These are phyloP conservation scores for Oophaga sylvatica DNA, from an alignment of 2,797 vertebrate genomes.

Conservation along the genomic window DNA sequence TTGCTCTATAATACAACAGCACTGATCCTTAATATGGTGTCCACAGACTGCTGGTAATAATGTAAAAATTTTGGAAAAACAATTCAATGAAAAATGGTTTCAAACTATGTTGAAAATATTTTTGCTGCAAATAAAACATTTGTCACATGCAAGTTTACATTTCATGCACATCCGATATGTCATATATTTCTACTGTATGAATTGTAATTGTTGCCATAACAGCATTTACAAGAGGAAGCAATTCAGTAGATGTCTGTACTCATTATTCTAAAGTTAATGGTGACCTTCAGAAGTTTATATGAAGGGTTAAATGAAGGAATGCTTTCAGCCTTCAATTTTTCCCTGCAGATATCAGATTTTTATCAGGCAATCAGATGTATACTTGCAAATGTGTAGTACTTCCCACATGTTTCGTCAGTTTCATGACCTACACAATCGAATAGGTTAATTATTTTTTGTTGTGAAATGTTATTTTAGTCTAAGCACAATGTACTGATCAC, in stretches of 20 bases:
- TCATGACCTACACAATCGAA: slow-evolving; percentile 58
- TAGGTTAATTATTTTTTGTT: slow-evolving; percentile 57
- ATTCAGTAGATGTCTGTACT: slow-evolving; percentile 61
- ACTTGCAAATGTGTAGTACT: slow-evolving; percentile 67
- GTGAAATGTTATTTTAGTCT: slow-evolving; percentile 11
- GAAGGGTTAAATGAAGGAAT: slow-evolving; percentile 68
- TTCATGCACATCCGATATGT: background rate
- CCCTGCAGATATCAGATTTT: slow-evolving; percentile 70
- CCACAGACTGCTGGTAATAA: too few relatives aligned
- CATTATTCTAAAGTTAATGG: slow-evolving; percentile 65
- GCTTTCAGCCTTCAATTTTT: slow-evolving; percentile 61
- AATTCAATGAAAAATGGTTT: background rate
- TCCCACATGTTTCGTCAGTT: slow-evolving; percentile 60
- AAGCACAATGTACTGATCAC: slow-evolving; percentile 43
- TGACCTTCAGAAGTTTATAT: slow-evolving; percentile 70
- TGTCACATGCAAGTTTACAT: background rate
- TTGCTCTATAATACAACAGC: too few relatives aligned
- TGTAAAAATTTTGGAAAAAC: too few relatives aligned
- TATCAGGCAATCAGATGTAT: slow-evolving; percentile 68
- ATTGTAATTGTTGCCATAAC: slow-evolving; percentile 30
- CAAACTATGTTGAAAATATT: background rate
- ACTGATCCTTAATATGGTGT: too few relatives aligned
- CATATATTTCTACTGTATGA: background rate
- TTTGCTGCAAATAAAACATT: background rate
- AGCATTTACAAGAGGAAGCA: slow-evolving; percentile 63